phyloP scores from a whole-genome alignment of 2,888 invertebrate species.

The Ditylenchus weischeri region DNA sequence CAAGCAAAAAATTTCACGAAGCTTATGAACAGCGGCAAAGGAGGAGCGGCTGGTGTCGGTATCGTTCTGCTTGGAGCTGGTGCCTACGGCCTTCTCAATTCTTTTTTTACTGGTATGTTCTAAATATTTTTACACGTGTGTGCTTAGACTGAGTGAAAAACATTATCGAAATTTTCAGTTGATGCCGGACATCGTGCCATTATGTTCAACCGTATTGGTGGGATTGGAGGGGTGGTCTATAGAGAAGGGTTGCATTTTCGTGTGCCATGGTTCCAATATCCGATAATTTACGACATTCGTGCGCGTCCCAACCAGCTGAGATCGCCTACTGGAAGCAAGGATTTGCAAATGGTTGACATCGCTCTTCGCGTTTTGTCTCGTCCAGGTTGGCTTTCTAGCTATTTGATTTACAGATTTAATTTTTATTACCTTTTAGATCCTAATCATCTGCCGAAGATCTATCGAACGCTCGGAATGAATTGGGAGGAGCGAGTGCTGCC shows the following conservation, averaged over 20 bases:
- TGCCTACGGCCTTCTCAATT: slow-evolving; percentile 1
- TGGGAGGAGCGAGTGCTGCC: slow-evolving; percentile 96
- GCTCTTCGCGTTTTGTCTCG: slow-evolving; percentile 90
- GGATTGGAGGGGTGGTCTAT: slow-evolving; percentile 83
- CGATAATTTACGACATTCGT: slow-evolving; percentile 96
- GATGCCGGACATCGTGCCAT: slow-evolving; percentile 98
- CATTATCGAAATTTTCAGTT: slow-evolving; percentile 64
- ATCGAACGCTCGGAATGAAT: slow-evolving; percentile 84
- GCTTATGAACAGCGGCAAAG: too few species aligned
- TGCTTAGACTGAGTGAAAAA: too few species aligned
- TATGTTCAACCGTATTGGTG: slow-evolving; percentile 92
- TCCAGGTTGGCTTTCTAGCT: slow-evolving; percentile 63
- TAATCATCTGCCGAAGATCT: slow-evolving; percentile 76
- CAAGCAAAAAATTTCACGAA: too few species aligned
- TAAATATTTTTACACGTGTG: too few species aligned
- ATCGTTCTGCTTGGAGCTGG: slow-evolving; percentile 7
- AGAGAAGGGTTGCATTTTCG: slow-evolving; percentile 96
- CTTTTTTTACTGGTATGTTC: too few species aligned
- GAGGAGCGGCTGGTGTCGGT: too few species aligned
- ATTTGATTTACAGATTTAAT: too few species aligned
- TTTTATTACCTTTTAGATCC: slow-evolving; percentile 66
- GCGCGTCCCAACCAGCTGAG: slow-evolving; percentile 95
- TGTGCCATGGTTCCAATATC: slow-evolving; percentile 97
- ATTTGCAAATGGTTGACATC: slow-evolving; percentile 99
- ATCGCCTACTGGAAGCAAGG: slow-evolving; percentile 87